Evolutionary conservation across 2,113 vertebrate genomes (phyloP).

Genomic region (Leiothrix lutea): DNA sequence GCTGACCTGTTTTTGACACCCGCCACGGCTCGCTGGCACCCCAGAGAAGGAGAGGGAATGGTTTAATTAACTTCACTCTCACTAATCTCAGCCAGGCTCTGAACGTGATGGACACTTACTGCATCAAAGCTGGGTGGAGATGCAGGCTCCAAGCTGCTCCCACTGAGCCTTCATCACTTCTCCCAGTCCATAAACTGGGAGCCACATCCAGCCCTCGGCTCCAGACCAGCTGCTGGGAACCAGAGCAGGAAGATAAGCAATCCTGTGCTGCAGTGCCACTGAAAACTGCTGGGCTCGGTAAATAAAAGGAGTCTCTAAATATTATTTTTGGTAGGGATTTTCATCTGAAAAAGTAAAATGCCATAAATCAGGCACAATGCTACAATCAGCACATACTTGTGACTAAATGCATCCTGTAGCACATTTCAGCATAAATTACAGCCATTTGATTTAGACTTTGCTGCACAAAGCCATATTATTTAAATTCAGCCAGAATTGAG

Average conservation of each 20-base stretch:
- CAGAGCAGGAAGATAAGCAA: neutral
- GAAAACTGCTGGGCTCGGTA: neutral
- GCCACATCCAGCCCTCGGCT: neutral
- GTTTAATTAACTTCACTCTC: neutral
- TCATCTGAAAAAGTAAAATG: conserved; percentile 30
- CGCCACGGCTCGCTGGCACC: rapidly evolving
- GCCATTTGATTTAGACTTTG: conserved; percentile 27
- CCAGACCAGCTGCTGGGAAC: neutral
- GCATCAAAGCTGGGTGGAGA: rapidly evolving
- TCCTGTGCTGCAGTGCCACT: neutral
- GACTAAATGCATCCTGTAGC: conserved; percentile 56
- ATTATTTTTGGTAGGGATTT: conserved; percentile 64
- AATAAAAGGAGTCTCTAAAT: conserved; percentile 11
- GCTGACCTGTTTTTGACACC: neutral
- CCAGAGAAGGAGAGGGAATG: neutral
- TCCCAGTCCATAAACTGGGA: neutral
- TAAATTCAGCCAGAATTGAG: conserved; percentile 32
- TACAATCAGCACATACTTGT: conserved; percentile 58
- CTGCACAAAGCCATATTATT: conserved; percentile 1
- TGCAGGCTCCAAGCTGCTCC: neutral
- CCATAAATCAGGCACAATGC: conserved; percentile 57
- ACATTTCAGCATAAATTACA: conserved; percentile 52
- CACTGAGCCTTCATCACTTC: neutral
- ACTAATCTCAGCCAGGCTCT: neutral
- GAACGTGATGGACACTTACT: rapidly evolving